Base-by-base conservation (phyloP, 2,888 invertebrate species). In the Steromphala cineraria region DNA sequence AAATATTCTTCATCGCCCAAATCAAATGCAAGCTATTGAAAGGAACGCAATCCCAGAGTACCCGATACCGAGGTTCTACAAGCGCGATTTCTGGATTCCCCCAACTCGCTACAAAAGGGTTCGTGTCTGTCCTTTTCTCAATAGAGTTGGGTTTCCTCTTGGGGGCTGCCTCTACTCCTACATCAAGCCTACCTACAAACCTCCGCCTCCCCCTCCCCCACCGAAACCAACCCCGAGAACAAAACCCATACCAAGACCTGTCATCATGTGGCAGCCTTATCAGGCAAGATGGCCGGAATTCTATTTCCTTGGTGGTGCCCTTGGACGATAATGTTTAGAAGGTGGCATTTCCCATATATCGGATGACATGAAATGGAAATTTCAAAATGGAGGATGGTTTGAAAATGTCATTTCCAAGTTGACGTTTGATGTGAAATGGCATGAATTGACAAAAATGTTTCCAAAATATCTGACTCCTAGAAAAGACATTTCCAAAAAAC, bases 221-320 rank as follows among this genome's bases (percentile, higher is more conserved):
- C 40, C 36, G 36, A 74, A 40, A 40, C 71, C 71, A 13, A 36
- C 46, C 13, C 13, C n/a, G 2, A 46, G 19, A 10, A 28, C 71
- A 0, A 36, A 46, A 36, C 71, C 71, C n/a, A 46, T 74, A 10
- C 36, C 71, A 13, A 28, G 71, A 21, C 36, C 36, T 13, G 71
- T 74, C 5, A 62, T 62, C 62, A 62, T 62, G 62, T 62, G 62
- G 62, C 62, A 62, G 28, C 62, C 62, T 0, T 74, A 74, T 21
- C 71, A 46, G n/a, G 71, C 71, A 19, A 36, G 71, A 74, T 74
- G 71, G 71, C 71, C 71, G 5, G 71, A 74, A n/a, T 74, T 40
- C 36, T 74, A 74, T 40, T 74, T 74, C 46, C 71, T 74, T 5
- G 71, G 71, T 21, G 71, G 71, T 4, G 71, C 71, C 10, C 40